A percentile compares a stretch with the other conserved stretches of the same genome.
Conservation (phyloP, 2,888 invertebrate genomes). For the Pyrrhosoma nymphula region DNA sequence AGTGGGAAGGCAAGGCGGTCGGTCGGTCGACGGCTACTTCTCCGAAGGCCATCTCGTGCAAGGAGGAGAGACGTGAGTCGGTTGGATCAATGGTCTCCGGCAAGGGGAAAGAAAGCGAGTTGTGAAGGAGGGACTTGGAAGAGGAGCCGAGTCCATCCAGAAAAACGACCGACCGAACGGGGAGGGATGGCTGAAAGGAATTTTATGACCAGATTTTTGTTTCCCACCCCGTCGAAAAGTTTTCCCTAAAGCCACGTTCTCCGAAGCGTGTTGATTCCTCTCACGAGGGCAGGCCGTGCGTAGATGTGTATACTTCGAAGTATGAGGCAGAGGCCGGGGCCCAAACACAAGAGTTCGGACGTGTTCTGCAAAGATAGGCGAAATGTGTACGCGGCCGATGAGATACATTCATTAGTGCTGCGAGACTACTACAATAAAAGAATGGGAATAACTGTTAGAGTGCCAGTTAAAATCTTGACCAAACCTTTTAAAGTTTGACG, state of each 20-base stretch:
- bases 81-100: conserved; percentile 48
- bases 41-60: conserved; percentile 53
- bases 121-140: not conserved
- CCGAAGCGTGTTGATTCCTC: not conserved
- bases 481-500: too few species aligned
- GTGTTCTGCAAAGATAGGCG: too few species aligned
- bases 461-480: too few species aligned
- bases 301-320: too few species aligned
- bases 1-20: too few species aligned
- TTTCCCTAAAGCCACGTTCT: not conserved
- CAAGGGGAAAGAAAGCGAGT: not conserved
- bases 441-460: too few species aligned
- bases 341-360: too few species aligned
- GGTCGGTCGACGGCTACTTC: not conserved
- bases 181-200: not conserved
- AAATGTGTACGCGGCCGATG: too few species aligned
- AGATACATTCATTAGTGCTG: too few species aligned
- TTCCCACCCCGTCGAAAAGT: not conserved
- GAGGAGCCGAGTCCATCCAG: not conserved
- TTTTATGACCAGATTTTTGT: conserved; percentile 16
- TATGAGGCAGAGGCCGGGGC: too few species aligned
- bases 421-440: too few species aligned
- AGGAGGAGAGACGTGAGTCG: not conserved
- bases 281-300: not conserved
- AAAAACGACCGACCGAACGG: too few species aligned